Evolutionary conservation across 30 jellyfish, hydroid and myxozoan genomes (phyloP), one percentile per base, ranked within the genome.

Genomic region (Chrysaora quinquecirrha): DNA sequence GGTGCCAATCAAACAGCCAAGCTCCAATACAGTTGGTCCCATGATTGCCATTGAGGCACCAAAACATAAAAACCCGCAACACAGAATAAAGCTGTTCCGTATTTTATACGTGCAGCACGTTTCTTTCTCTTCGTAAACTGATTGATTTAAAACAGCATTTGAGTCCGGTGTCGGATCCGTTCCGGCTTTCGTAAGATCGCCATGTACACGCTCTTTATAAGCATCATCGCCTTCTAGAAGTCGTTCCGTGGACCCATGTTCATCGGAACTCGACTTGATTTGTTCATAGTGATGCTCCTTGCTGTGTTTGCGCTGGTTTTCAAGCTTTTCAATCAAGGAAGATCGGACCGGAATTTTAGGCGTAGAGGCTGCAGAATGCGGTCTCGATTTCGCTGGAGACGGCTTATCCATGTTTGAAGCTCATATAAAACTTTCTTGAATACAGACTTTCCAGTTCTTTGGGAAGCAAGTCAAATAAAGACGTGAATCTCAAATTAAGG

Each of bases 31-130:
- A 1, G 99, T 95, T 27, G 99, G 99, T 11, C 99, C 99, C 62
- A 95, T 80, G 0, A 95, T 95, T 3, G 99, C 99, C 99, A 95
- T 95, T 1, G 99, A 95, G 18, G 99, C 90, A 30, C 99, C 99
- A 43, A 95, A 95, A 78, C 99, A 95, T 31, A 95, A 82, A 38
- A 95, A 95, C 18, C 99, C 99, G 60, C 99, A 95, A 48, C 99
- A 95, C 19, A 95, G 85, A 0, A 95, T 87, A 64, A 95, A 84
- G 30, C 99, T 95, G 32, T 96, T 80, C 72, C 95, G 96, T 24
- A 95, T 75, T 89, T 95, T 95, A 60, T 90, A 95, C 48, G 99
- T 87, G 88, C 99, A 95, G n/a, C 87, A 74, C 7, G 58, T 50
- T 62, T 66, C 87, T 68, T 83, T 61, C 63, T 85, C 96, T 84